These are phyloP conservation scores for Lithobates pipiens DNA, from an alignment of 2,797 vertebrate species.

Conservation along the genomic window DNA sequence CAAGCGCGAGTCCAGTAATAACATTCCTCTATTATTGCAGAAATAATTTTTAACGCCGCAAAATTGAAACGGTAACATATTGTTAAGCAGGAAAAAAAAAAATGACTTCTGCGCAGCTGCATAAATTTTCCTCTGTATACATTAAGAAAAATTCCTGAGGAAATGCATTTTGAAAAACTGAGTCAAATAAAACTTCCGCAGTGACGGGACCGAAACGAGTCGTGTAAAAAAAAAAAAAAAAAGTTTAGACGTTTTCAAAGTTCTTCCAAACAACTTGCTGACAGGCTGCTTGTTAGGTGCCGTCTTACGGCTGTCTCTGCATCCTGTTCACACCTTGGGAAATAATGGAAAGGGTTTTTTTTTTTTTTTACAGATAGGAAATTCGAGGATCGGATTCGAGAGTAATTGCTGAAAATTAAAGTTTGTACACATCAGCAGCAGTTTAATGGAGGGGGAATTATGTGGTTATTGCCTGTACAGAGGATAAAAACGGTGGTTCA, in stretches of 20 bases:
- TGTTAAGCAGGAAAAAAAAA: constrained; percentile 48
- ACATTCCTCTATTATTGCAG: constrained; percentile 55
- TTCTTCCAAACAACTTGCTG: constrained; percentile 8
- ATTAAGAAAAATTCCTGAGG: constrained; percentile 65
- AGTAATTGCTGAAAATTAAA: constrained; percentile 37
- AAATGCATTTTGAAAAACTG: constrained; percentile 64
- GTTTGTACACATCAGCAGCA: constrained; percentile 28
- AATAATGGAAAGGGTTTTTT: constrained; percentile 21
- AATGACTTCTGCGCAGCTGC: constrained; percentile 66
- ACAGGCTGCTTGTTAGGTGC: constrained; percentile 21
- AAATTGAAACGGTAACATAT: constrained; percentile 63
- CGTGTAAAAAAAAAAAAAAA: not conserved
- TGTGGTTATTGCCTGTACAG: constrained; percentile 18
- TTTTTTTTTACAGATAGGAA: constrained; percentile 45
- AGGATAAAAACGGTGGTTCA: not conserved
- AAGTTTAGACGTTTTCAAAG: not conserved
- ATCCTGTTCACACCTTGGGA: constrained; percentile 55
- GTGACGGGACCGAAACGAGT: constrained; percentile 3
- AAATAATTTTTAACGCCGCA: constrained; percentile 59
- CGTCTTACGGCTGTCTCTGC: constrained; percentile 35
- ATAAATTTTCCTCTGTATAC: constrained; percentile 64
- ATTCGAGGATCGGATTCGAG: constrained; percentile 11
- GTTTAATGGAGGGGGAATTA: constrained; percentile 37
- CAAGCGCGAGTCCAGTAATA: constrained; percentile 56
- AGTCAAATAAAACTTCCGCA: constrained; percentile 37